These are phyloP conservation scores for Drosophila parabipectinata DNA, from an alignment of 1,140 invertebrate genomes.

Conservation along the genomic window DNA sequence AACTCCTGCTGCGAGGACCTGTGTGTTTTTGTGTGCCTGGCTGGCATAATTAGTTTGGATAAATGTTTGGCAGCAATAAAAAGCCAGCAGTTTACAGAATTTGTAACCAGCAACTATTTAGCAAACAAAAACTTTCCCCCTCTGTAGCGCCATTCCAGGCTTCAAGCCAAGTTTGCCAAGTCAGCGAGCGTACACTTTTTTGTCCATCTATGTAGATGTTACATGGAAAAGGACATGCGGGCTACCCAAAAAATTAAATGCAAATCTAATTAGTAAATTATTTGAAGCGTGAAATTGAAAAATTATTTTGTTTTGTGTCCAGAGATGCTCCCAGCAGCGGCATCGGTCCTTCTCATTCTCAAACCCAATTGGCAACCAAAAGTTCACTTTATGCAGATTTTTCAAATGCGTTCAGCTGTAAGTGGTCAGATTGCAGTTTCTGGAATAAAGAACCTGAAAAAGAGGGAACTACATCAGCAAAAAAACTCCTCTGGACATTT, in stretches of 20 bases:
- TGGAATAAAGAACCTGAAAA: constrained; percentile 12
- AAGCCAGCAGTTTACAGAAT: constrained; percentile 42
- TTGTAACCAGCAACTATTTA: constrained; percentile 52
- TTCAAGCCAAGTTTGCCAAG: constrained; percentile 46
- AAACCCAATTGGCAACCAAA: constrained; percentile 4
- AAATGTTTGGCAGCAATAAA: constrained; percentile 38
- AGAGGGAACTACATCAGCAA: constrained; percentile 12
- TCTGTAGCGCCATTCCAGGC: too few relatives aligned
- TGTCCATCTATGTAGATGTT: constrained; percentile 15
- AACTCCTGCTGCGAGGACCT: constrained; percentile 15
- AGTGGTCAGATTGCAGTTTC: constrained; percentile 56
- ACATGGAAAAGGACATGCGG: constrained; percentile 37
- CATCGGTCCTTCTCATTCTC: constrained; percentile 5
- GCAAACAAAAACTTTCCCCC: constrained; percentile 44
- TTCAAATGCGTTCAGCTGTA: constrained; percentile 70
- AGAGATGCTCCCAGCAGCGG: constrained; percentile 9
- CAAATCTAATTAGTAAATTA: constrained; percentile 83
- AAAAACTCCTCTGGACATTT: constrained; percentile 59
- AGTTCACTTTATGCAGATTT: constrained; percentile 67
- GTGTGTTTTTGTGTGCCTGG: neutral
- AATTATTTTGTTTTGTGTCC: constrained; percentile 68
- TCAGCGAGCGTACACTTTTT: constrained; percentile 54
- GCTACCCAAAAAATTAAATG: constrained; percentile 76
- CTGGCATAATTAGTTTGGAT: constrained; percentile 47
- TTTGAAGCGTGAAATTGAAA: constrained; percentile 83